Base-by-base conservation (phyloP, 2,888 invertebrate genomes). In the Calliscelio sp. region DNA sequence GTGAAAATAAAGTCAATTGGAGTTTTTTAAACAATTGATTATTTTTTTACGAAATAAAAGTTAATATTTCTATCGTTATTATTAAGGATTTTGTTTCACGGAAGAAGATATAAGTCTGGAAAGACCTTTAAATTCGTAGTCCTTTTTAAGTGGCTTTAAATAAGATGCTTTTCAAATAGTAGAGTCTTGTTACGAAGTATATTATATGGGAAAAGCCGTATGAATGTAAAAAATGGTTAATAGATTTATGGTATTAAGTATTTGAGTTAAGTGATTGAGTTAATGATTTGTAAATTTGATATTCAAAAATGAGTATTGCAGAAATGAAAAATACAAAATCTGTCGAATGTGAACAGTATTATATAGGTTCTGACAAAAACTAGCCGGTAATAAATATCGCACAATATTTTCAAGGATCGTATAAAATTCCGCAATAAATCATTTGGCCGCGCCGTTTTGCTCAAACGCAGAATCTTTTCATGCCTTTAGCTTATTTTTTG, bases 341-440 rank as follows among this genome's bases (percentile, higher is more conserved):
- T n/a, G n/a, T n/a, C n/a, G n/a, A n/a, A n/a, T n/a, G n/a, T n/a
- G n/a, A n/a, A n/a, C n/a, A n/a, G n/a, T n/a, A n/a, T n/a, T n/a
- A n/a, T 8, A 28, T 28, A 6, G 28, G 28, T 28, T 28, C 41
- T 7, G 41, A 22, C 18, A 20, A 38, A 38, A 59, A 59, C 14
- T 38, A 10, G 14, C 11, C 25, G 25, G 49, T 14, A 66, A 51
- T 51, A 66, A 66, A 66, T 51, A 66, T 66, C 18, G n/a, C 22
- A 32, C 20, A 65, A 66, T n/a, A 66, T 51, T 66, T 51, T 65
- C 35, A 11, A 4, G 28, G 46, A 51, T 65, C 65, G 28, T 24
- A 16, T 46, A 65, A 49, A 65, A 65, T 44, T 61, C 22, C 38
- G 28, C 32, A 32, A 65, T 65, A 65, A 46, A 65, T 65, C 65